Evolutionary conservation across 2,113 vertebrate genomes (phyloP).

Genomic region (Myrmecobius fasciatus): DNA sequence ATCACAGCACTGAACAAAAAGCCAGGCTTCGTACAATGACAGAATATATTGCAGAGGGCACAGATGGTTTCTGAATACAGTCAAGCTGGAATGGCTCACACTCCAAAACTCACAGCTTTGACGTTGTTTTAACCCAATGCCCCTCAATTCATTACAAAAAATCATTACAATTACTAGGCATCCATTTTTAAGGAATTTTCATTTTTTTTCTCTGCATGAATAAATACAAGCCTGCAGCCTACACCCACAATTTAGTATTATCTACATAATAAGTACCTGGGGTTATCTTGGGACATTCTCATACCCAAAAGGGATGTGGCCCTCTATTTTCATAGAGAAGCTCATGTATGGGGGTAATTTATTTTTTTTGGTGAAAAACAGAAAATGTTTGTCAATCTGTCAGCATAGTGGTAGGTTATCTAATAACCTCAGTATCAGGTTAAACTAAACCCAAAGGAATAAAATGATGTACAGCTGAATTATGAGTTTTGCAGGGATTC

Average conservation of each 20-base stretch:
- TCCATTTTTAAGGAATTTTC: constrained; percentile 62
- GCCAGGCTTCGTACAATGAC: background rate
- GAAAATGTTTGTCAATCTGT: background rate
- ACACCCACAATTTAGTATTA: constrained; percentile 44
- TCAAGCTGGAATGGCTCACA: constrained; percentile 10
- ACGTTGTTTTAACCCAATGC: constrained; percentile 49
- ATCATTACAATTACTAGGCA: constrained; percentile 33
- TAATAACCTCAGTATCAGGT: background rate
- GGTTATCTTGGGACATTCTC: rapidly evolving
- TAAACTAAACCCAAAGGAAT: background rate
- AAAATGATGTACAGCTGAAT: background rate
- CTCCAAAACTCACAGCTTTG: constrained; percentile 40
- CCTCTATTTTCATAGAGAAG: background rate
- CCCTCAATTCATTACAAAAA: constrained; percentile 25
- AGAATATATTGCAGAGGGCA: background rate
- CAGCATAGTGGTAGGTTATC: background rate
- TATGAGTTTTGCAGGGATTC: background rate
- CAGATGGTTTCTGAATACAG: constrained; percentile 29
- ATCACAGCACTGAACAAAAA: background rate
- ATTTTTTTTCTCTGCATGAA: constrained; percentile 44
- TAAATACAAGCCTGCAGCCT: constrained; percentile 52
- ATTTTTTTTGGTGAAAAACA: background rate
- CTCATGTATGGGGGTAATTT: background rate
- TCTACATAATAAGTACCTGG: background rate
- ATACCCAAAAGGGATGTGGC: background rate